These are phyloP conservation scores for Anser brachyrhynchus DNA, from an alignment of 2,113 vertebrate species.

Conservation along the genomic window DNA sequence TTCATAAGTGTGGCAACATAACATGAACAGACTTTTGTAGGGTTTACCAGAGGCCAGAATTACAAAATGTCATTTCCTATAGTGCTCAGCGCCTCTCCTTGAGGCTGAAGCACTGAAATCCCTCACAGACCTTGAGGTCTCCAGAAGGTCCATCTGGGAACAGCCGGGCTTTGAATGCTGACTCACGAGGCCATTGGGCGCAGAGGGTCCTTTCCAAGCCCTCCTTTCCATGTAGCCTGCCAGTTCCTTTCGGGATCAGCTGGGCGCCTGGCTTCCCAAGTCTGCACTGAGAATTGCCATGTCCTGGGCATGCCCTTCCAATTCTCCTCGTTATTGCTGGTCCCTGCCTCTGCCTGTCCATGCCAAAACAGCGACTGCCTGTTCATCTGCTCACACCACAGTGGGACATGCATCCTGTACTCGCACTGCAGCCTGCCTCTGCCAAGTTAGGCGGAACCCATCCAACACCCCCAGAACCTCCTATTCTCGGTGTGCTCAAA, in stretches of 20 bases:
- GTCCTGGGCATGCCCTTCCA: not conserved
- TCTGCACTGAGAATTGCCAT: not conserved
- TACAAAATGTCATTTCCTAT: not conserved
- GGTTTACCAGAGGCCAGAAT: not conserved
- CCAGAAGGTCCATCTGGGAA: not conserved
- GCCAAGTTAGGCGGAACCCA: not conserved
- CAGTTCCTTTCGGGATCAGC: not conserved
- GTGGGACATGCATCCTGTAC: not conserved
- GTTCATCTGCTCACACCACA: not conserved
- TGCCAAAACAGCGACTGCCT: not conserved
- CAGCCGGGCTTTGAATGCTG: not conserved
- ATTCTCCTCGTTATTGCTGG: not conserved
- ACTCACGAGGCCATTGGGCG: conserved; percentile 1
- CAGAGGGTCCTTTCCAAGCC: not conserved
- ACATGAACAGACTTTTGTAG: not conserved
- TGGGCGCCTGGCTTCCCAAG: not conserved
- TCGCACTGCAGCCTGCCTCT: not conserved
- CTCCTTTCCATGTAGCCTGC: not conserved
- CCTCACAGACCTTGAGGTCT: not conserved
- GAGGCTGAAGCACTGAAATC: not conserved
- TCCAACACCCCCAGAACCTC: not conserved
- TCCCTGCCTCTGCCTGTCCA: not conserved
- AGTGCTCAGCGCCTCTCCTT: not conserved
- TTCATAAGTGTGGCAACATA: accelerated
- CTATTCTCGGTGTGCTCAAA: not conserved